phyloP scores from a whole-genome alignment of 2,113 vertebrate species.

The Jaculus jaculus region DNA sequence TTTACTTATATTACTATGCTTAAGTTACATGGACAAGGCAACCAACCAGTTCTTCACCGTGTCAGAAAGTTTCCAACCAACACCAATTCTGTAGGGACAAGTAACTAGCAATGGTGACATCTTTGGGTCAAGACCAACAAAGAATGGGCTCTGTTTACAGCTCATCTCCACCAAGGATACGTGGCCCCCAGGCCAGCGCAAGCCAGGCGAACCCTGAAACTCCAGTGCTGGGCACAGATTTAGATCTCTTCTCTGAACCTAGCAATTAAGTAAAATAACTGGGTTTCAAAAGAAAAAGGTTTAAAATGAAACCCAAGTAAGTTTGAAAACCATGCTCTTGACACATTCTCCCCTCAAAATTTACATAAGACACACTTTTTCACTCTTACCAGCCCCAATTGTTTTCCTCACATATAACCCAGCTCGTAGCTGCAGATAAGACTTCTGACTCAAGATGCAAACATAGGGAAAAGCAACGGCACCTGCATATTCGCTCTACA shows the following conservation, averaged over 20 bases:
- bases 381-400: constrained; percentile 74
- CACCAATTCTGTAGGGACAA: too few species aligned
- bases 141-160: constrained; percentile 73
- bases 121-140: too few species aligned
- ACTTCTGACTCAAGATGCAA: constrained; percentile 67
- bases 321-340: constrained; percentile 75
- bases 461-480: constrained; percentile 79
- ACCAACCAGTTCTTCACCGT: too few species aligned
- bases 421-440: neutral
- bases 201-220: too few species aligned
- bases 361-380: constrained; percentile 82
- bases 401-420: constrained; percentile 75
- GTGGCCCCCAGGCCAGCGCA: constrained; percentile 85
- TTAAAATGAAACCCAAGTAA: constrained; percentile 80
- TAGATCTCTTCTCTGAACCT: too few species aligned
- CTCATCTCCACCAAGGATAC: constrained; percentile 88
- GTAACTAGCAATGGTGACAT: too few species aligned
- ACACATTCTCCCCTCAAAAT: constrained; percentile 79
- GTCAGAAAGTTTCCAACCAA: too few species aligned
- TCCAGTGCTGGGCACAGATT: too few species aligned
- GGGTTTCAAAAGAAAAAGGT: constrained; percentile 70
- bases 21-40: constrained; percentile 77
- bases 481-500: constrained; percentile 62
- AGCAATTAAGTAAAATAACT: constrained; percentile 83
- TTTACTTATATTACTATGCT: constrained; percentile 87